Evolutionary conservation across 2,113 vertebrate genomes (phyloP), one percentile per base, ranked within the genome.

Genomic region (Antechinus stuartii): DNA sequence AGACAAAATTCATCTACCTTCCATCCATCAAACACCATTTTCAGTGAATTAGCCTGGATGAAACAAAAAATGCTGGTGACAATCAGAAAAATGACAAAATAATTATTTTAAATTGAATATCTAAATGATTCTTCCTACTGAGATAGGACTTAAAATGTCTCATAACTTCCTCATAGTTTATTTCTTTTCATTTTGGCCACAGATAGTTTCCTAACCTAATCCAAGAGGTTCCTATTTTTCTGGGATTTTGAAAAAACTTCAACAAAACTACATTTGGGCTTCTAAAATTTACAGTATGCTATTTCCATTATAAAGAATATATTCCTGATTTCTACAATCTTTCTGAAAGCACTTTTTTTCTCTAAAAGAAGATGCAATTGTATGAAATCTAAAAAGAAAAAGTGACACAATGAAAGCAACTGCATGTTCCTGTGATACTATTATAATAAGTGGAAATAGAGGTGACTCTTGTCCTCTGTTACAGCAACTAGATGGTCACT

Each of bases 311-410:
- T 91, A 92, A 91, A 35, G 90, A 97, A 94, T 90, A 35, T 47
- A 35, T 47, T 95, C 91, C 11, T 54, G 91, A 47, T 90, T 94
- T 95, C 94, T 90, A 46, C 95, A 96, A 49, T 52, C 49, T 94
- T 96, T 94, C n/a, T 93, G n/a, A 91, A 90, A 56, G 25, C 14
- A 1, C n/a, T 89, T 95, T 56, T 90, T 91, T n/a, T 91, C 5
- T 35, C 10, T 61, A 95, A 95, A 53, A 90, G 54, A 92, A 94
- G 89, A 93, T 95, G 92, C 52, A 76, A 95, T 94, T 93, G 93
- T 61, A 93, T 91, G 35, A n/a, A 68, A 68, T 68, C 27, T 68
- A 27, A 10, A 16, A 35, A 35, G 50, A 54, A 42, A n/a, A 42
- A 42, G 22, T 42, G 16, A 84, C 16, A 84, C 35, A n/a, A n/a